Percentiles rank a stretch among this genome's conserved stretches.
These are phyloP conservation scores for Etheostoma perlongum DNA, from an alignment of 2,797 vertebrate genomes.

Conservation along the genomic window DNA sequence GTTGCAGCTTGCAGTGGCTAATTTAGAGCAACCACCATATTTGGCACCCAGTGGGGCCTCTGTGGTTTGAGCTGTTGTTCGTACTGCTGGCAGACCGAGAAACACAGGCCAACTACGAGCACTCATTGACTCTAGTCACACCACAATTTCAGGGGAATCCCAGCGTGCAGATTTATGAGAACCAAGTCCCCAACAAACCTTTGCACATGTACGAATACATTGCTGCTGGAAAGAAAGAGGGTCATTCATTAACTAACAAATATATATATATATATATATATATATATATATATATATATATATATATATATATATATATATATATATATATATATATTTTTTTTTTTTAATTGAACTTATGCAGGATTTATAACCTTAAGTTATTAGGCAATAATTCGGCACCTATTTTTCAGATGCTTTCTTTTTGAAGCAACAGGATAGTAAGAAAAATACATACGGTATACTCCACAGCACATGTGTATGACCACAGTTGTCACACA, in stretches of 20 bases:
- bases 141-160: conserved; percentile 78
- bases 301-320: too few relatives aligned
- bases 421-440: conserved; percentile 18
- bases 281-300: too few relatives aligned
- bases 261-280: too few relatives aligned
- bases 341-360: background rate
- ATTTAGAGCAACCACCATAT: conserved; percentile 85
- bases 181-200: conserved; percentile 50
- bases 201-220: conserved; percentile 41
- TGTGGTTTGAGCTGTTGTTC: conserved; percentile 82
- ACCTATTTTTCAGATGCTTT: conserved; percentile 36
- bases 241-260: conserved; percentile 45
- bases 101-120: conserved; percentile 65
- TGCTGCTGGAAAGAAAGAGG: conserved; percentile 36
- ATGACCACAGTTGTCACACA: conserved; percentile 27
- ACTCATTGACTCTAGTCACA: conserved; percentile 62
- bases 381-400: conserved; percentile 21
- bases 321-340: too few relatives aligned
- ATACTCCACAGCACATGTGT: background rate
- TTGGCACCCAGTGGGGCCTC: conserved; percentile 82
- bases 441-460: background rate
- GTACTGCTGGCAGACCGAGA: conserved; percentile 73
- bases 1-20: conserved; percentile 83
- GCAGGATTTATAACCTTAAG: conserved; percentile 39
- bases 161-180: conserved; percentile 67